Conservation (phyloP, 2,797 vertebrate species). For the Galaxias olidus region DNA sequence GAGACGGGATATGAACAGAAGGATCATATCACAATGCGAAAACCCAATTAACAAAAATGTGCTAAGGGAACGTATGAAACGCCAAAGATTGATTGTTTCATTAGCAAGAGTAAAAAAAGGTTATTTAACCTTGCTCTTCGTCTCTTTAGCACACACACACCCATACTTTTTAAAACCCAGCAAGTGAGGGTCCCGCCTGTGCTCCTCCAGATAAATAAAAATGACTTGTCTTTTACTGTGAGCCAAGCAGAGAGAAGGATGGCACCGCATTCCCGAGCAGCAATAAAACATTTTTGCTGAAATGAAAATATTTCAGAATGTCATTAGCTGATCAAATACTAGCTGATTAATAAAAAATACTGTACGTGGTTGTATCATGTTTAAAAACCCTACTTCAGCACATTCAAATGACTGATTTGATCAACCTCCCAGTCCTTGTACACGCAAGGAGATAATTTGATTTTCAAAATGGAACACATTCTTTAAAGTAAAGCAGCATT, state of each 20-base stretch:
- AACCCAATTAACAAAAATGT: slow-evolving; percentile 48
- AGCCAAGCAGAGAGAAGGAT: slow-evolving; percentile 11
- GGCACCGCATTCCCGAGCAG: not conserved
- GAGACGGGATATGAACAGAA: slow-evolving; percentile 43
- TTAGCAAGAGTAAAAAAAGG: slow-evolving; percentile 43
- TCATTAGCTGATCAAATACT: not conserved
- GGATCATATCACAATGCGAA: slow-evolving; percentile 47
- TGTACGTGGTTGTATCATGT: not conserved
- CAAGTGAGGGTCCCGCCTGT: slow-evolving; percentile 22
- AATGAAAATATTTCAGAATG: slow-evolving; percentile 11
- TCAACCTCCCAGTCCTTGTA: no score
- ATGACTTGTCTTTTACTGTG: no score
- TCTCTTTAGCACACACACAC: slow-evolving; percentile 2
- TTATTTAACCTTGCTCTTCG: slow-evolving; percentile 35
- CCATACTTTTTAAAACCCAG: slow-evolving; percentile 32
- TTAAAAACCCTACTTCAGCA: no score
- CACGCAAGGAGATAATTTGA: no score
- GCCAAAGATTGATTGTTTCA: slow-evolving; percentile 50
- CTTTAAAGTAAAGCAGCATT: not conserved
- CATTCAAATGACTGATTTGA: no score
- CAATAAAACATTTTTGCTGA: slow-evolving; percentile 20
- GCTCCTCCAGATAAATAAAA: slow-evolving; percentile 35
- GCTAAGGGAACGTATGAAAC: slow-evolving; percentile 42
- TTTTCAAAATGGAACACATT: no score
- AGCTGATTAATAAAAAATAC: not conserved